A percentile compares a stretch with the other conserved stretches of the same genome.
These are phyloP conservation scores for Eupsittula cactorum DNA, from an alignment of 2,113 vertebrate species.

Conservation along the genomic window DNA sequence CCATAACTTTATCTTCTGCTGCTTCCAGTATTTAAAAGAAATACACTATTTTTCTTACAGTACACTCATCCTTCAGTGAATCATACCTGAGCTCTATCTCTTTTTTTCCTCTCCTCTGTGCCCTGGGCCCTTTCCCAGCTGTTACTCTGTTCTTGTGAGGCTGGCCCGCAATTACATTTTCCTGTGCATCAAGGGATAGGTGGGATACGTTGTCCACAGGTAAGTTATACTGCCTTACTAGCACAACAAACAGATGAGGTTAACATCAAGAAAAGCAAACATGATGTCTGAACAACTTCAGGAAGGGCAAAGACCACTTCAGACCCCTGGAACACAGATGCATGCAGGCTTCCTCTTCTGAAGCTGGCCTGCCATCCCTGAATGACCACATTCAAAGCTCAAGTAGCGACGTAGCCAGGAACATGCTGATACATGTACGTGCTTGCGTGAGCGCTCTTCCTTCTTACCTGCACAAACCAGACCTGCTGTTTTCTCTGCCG, in stretches of 20 bases:
- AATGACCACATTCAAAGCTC: neutral
- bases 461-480: neutral
- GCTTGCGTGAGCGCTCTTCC: neutral
- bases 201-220: neutral
- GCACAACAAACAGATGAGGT: neutral
- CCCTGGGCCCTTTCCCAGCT: neutral
- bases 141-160: rapidly evolving
- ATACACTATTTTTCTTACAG: neutral
- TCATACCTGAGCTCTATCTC: neutral
- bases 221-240: neutral
- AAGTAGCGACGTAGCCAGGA: rapidly evolving
- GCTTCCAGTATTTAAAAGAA: neutral
- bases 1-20: neutral
- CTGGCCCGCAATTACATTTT: neutral
- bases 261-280: neutral
- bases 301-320: neutral
- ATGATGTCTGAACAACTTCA: neutral
- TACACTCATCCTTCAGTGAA: neutral
- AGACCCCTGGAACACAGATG: rapidly evolving
- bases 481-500: neutral
- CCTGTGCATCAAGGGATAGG: neutral
- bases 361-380: rapidly evolving
- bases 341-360: neutral
- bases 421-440: rapidly evolving
- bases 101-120: neutral